Evolutionary conservation across 2,888 invertebrate species (phyloP), one percentile per base, ranked within the genome.

Genomic region (Tetragnatha montana): DNA sequence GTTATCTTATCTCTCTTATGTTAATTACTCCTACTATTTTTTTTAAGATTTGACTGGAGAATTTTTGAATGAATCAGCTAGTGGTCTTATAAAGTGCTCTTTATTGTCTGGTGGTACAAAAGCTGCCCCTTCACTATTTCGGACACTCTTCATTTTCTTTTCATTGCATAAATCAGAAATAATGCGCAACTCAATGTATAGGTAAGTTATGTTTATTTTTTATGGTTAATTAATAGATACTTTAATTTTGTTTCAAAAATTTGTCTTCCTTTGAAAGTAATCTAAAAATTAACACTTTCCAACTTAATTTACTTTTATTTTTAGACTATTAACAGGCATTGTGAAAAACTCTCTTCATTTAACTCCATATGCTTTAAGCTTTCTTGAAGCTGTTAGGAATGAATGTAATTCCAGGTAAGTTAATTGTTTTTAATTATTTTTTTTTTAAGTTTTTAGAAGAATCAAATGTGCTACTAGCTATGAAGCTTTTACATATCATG

Each of bases 311-410:
- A 4, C 35, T 35, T 35, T 35, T 35, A 14, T 69, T 68, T 80
- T 69, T n/a, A 89, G 89, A 21, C 73, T 89, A 14, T 21, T 89
- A 0, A 70, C 73, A 49, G 73, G 69, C 17, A 86, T 89, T 17
- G 81, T 89, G 73, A 89, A 86, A 81, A 89, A 85, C 19, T 89
- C 89, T 17, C 89, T 75, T 17, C 86, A 85, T 78, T 69, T 89
- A 12, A 76, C 80, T 8, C 81, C 81, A n/a, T 81, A 89, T 85
- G 81, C 86, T 12, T 75, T 89, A 60, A 86, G 81, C 50, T 89
- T 89, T 47, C 81, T 89, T 49, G 21, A 81, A 51, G 12, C 81
- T 60, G 78, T 81, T 12, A 85, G 71, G 35, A 71, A 12, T 12
- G 50, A 89, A 68, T 88, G 74, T 76, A 19, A n/a, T 22, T 70